Base-by-base conservation (phyloP, 2,888 invertebrate genomes). In the Ecdyonurus torrentis region DNA sequence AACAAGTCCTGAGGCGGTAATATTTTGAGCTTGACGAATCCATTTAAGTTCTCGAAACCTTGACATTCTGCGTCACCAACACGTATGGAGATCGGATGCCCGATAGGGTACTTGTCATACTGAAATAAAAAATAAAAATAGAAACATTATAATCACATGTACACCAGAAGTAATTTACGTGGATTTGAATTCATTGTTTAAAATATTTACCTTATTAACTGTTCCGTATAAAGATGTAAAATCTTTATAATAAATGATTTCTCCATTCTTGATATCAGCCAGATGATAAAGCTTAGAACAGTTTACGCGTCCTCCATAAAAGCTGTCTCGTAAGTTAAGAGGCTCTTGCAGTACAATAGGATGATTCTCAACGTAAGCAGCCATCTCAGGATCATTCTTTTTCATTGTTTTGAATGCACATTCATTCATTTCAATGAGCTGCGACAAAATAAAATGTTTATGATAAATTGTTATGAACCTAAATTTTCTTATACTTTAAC, bases 291-390 rank as follows among this genome's bases (percentile, higher is more conserved):
- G 19, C 15, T 61, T 52, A 3, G 25, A 3, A 2, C 20, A 20
- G 37, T 25, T 50, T 2, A 52, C 52, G 15, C 61, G 50, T 7
- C 61, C 61, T 25, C 61, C 61, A n/a, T 37, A 61, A 19, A 61
- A 61, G 10, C 25, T 22, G n/a, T 61, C 61, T 5, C 61, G 18
- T 7, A 37, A 22, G 20, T 15, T 20, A 3, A 61, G 22, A 5
- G 61, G 61, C 25, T 23, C 60, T n/a, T 10, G 37, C 5, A 37
- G 37, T 37, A 10, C 15, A 5, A 37, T 37, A 5, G 37, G 37
- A 15, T 37, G 37, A 37, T 37, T 15, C 37, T 5, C 37, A 37
- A 37, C 37, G 15, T 37, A 37, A 37, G 7, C 7, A 10, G 37
- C 37, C 37, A 37, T 37, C 7, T 5, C 15, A 10, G 37, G 37